A percentile compares a stretch with the other conserved stretches of the same genome.
Conservation (phyloP, 2,888 invertebrate genomes). For the Acronicta aceris region DNA sequence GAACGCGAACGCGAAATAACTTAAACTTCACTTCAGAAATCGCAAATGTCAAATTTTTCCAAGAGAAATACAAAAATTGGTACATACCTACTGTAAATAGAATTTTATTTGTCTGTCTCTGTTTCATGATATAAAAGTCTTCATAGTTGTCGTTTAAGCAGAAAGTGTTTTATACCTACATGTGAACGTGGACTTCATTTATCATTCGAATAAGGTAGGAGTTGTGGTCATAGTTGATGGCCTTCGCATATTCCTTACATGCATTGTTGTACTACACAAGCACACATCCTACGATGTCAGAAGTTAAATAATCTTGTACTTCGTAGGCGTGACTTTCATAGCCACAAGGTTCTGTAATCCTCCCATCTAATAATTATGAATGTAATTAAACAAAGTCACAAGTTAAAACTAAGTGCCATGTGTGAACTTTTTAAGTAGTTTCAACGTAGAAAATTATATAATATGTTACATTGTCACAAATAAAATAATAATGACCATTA, state of each 20-base stretch:
- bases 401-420: constrained; percentile 6
- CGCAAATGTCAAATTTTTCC: constrained; percentile 7
- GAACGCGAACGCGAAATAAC: constrained; percentile 27
- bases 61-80: no score
- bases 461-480: constrained; percentile 49
- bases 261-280: constrained; percentile 64
- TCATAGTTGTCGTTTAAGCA: background rate
- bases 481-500: constrained; percentile 39
- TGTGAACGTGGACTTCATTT: constrained; percentile 45
- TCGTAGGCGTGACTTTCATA: constrained; percentile 77
- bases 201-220: constrained; percentile 62
- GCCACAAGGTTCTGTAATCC: constrained; percentile 66
- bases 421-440: constrained; percentile 26
- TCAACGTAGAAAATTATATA: constrained; percentile 48
- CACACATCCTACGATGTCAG: constrained; percentile 73
- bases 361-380: constrained; percentile 33
- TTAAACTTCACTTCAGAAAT: constrained; percentile 35
- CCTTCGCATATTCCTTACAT: constrained; percentile 87
- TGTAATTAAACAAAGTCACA: constrained; percentile 21
- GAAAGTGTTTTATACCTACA: constrained; percentile 9
- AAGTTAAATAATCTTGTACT: constrained; percentile 64
- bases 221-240: constrained; percentile 73
- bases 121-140: background rate
- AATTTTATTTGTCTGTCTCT: no score
- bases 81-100: no score